A percentile compares a stretch with the other conserved stretches of the same genome.
Evolutionary conservation across 2,888 invertebrate species (phyloP).

Genomic region (Pristionchus fissidentatus): DNA sequence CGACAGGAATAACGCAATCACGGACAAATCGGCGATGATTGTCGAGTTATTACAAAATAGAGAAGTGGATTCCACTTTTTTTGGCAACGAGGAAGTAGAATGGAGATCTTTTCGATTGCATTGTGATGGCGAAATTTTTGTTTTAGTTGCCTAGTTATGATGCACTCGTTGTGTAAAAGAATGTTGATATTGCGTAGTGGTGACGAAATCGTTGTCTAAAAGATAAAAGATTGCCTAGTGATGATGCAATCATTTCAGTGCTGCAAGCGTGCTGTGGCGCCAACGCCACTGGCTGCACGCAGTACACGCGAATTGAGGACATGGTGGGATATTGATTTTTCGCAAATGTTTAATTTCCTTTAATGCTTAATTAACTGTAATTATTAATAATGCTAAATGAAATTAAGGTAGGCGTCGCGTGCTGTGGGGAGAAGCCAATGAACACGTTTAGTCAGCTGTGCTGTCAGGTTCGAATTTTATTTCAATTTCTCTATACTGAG

Average conservation of each 20-base stretch:
- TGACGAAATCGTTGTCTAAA: neutral
- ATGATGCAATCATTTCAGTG: neutral
- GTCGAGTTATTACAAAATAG: too few species aligned
- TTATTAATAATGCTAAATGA: too few species aligned
- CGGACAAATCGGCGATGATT: too few species aligned
- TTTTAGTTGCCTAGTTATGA: neutral
- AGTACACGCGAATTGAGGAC: constrained; percentile 43
- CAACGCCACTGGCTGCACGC: constrained; percentile 38
- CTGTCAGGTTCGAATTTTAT: constrained; percentile 53
- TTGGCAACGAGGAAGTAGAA: too few species aligned
- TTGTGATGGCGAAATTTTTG: neutral
- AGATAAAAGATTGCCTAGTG: neutral
- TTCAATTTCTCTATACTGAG: neutral
- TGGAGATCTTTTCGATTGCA: too few species aligned
- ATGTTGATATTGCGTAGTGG: neutral
- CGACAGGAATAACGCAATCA: neutral
- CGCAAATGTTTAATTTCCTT: neutral
- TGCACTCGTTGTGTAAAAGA: neutral
- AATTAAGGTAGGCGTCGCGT: constrained; percentile 67
- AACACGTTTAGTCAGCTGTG: constrained; percentile 71
- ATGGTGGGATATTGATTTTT: constrained; percentile 17
- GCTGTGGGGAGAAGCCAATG: constrained; percentile 67
- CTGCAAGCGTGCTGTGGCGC: constrained; percentile 48
- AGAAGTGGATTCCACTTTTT: too few species aligned
- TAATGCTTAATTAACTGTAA: neutral